Evolutionary conservation across 2,797 vertebrate species (phyloP), one percentile per base, ranked within the genome.

Genomic region (Neomorphus geoffroyi): DNA sequence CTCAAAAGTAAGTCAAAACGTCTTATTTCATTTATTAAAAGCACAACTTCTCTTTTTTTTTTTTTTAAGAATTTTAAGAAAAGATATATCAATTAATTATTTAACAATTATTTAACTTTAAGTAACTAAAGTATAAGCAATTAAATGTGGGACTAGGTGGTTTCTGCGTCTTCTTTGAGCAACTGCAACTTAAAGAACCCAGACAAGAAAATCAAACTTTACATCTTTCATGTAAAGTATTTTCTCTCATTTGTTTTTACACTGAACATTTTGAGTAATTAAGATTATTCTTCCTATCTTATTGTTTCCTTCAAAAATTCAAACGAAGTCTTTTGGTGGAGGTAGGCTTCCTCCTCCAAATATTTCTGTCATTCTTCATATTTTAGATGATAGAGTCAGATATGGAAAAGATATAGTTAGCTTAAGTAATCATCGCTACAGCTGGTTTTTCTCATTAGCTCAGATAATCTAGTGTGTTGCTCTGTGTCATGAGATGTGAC

Each of bases 401-500:
- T 65, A 22, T 82, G 37, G 10, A 90, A 80, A 67, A 83, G 10
- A 30, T 77, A 27, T 8, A 46, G 6, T 37, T 51, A 50, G 4
- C 7, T 22, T 53, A 22, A 80, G 26, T 17, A 66, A 22, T 26
- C 53, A 16, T 15, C 12, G 2, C 28, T 33, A 7, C 28, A 88
- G 8, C 18, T 75, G 56, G 7, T 15, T 9, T 86, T 84, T 28
- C 54, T 61, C 46, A 33, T 33, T 21, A 77, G 18, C 30, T 93
- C 26, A 27, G 37, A 35, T 30, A 62, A 58, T 24, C 30, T n/a
- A 57, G 10, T 46, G 16, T 3, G 2, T 51, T 82, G 22, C 21
- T 57, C 8, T 72, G 33, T 39, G n/a, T 69, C 2, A 0, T 61
- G 51, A 91, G 18, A 72, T 0, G 0, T 37, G 28, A 39, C 12